phyloP scores from a whole-genome alignment of 2,797 vertebrate species.

The Aplochiton taeniatus region DNA sequence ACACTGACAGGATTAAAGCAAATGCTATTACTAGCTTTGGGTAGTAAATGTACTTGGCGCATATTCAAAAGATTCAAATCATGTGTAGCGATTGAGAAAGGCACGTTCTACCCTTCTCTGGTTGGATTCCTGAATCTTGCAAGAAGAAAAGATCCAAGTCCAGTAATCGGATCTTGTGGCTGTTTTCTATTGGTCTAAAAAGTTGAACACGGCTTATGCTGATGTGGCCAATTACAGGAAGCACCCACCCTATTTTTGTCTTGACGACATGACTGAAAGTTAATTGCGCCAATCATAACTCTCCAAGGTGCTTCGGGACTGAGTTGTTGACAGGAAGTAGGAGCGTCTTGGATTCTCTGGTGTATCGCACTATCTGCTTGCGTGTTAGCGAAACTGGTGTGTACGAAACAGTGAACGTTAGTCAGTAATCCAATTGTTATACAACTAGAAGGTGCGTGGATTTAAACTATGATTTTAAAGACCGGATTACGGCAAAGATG shows the following conservation, averaged over 20 bases:
- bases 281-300: conserved; percentile 57
- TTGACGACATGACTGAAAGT: background rate
- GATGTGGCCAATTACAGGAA: conserved; percentile 45
- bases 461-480: conserved; percentile 76
- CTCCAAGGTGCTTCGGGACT: conserved; percentile 35
- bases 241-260: accelerated
- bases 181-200: conserved; percentile 54
- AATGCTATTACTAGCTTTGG: too few species aligned
- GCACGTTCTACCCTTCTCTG: too few species aligned
- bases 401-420: background rate
- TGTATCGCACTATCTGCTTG: background rate
- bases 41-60: too few species aligned
- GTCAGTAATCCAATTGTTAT: conserved; percentile 16
- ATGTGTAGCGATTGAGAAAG: too few species aligned
- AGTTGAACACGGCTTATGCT: conserved; percentile 46
- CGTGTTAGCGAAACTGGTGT: background rate
- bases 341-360: conserved; percentile 17
- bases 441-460: conserved; percentile 34
- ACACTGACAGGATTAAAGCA: too few species aligned
- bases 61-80: too few species aligned
- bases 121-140: too few species aligned
- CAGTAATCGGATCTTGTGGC: conserved; percentile 31
- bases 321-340: conserved; percentile 80
- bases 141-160: background rate
- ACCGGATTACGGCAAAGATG: conserved; percentile 81